A percentile compares a stretch with the other conserved stretches of the same genome.
Conservation (phyloP, 2,113 vertebrate genomes). For the Cathartes aura region DNA sequence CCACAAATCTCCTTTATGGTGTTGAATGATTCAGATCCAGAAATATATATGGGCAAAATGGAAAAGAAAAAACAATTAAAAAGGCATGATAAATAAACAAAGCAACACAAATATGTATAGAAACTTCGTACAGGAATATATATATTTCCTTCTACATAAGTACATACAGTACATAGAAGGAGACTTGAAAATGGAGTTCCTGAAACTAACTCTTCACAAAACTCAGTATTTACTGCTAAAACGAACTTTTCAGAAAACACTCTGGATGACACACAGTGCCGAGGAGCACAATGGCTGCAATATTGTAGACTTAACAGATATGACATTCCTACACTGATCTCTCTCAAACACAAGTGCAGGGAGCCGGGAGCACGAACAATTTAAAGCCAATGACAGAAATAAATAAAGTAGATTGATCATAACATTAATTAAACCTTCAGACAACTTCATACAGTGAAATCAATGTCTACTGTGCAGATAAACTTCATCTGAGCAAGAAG, state of each 20-base stretch:
- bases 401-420: background rate
- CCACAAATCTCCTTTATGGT: background rate
- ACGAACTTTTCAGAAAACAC: background rate
- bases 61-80: background rate
- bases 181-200: background rate
- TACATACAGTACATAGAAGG: background rate
- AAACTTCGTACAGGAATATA: background rate
- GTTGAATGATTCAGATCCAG: background rate
- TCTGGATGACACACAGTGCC: background rate
- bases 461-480: background rate
- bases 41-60: background rate
- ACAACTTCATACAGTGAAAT: background rate
- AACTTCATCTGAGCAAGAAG: background rate
- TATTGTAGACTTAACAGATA: rapidly evolving
- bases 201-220: background rate
- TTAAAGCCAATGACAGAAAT: background rate
- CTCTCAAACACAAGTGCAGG: background rate
- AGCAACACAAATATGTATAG: background rate
- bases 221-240: background rate
- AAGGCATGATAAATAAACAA: background rate
- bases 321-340: background rate
- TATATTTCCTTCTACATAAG: background rate
- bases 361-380: background rate
- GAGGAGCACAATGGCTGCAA: rapidly evolving
- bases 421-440: conserved; percentile 20